Evolutionary conservation across 2,888 invertebrate species (phyloP).

Genomic region (Hermaeophaga mercurialis): DNA sequence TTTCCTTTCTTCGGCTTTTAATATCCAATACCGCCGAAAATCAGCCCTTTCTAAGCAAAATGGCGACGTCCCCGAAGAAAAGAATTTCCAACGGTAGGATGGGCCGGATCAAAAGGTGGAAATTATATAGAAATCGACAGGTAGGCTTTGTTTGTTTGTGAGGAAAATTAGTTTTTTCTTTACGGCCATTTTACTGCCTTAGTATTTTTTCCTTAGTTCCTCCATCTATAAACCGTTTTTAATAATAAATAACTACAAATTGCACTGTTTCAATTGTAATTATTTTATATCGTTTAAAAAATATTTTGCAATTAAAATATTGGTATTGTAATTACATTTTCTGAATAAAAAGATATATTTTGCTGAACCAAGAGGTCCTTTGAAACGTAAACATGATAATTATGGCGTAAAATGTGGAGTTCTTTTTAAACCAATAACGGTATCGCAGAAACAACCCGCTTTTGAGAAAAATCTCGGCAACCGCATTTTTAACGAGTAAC

Average conservation of each 20-base stretch:
- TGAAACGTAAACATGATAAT: not conserved
- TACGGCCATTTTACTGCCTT: no score
- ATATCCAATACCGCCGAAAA: conserved; percentile 39
- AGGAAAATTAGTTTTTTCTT: no score
- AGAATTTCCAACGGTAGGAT: conserved; percentile 14
- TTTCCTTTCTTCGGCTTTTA: conserved; percentile 39
- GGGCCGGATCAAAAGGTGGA: not conserved
- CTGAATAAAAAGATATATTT: no score
- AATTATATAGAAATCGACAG: conserved; percentile 7
- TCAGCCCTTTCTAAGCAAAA: conserved; percentile 22
- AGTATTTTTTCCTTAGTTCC: no score
- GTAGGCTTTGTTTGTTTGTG: no score
- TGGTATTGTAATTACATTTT: no score
- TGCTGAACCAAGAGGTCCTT: no score
- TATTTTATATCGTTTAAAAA: no score
- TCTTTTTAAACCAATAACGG: conserved; percentile 9
- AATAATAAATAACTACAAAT: no score
- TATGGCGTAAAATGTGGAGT: not conserved
- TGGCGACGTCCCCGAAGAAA: conserved; percentile 9
- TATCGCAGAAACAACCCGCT: not conserved
- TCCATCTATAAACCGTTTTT: no score
- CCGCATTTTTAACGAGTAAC: conserved; percentile 14
- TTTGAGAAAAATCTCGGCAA: not conserved
- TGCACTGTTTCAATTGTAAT: no score
- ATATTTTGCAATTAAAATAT: no score